Base-by-base conservation (phyloP, 2,113 vertebrate genomes). In the Gasterosteus aculeatus region DNA sequence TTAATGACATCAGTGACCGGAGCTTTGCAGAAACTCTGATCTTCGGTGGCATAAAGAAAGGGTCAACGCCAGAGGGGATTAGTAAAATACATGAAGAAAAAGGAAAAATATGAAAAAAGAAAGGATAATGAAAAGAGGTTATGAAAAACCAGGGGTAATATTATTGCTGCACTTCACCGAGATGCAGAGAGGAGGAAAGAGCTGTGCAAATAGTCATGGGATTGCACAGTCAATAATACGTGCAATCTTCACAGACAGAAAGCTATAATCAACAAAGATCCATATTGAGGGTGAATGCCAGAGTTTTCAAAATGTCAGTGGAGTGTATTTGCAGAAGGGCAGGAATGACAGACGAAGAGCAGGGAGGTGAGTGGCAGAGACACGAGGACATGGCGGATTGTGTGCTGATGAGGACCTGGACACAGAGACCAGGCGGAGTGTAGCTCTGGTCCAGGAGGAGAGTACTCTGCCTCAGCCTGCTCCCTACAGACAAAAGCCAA, bases 201-300 rank as follows among this genome's bases (percentile, higher is more conserved):
- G 88, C 92, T 91, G 89, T 91, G 90, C 91, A 95, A 94, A 94
- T 92, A 94, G 90, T 94, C 92, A 87, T 74, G 84, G 92, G 89
- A 92, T 91, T 90, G 83, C 84, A 86, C 90, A 92, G 93, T 94
- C 93, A 93, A 95, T 94, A 94, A 92, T 90, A 91, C 68, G 88
- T 89, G 84, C 92, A 90, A 93, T 94, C 91, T 92, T 90, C 83
- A 80, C 85, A 83, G 93, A 88, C 83, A 85, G 85, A 86, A 92
- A 88, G 92, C 93, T 91, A 92, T 92, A 92, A 93, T 94, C 90
- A 93, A 93, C 91, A 91, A 91, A 92, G 94, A 94, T 94, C 93
- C 87, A 94, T 93, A 93, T 87, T 87, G 85, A 86, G 86, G 93
- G 87, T 93, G 93, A 94, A 92, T 93, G 93, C 89, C 93, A 92